phyloP scores from a whole-genome alignment of 2,888 invertebrate species.

The Omphaloscelis lunosa region DNA sequence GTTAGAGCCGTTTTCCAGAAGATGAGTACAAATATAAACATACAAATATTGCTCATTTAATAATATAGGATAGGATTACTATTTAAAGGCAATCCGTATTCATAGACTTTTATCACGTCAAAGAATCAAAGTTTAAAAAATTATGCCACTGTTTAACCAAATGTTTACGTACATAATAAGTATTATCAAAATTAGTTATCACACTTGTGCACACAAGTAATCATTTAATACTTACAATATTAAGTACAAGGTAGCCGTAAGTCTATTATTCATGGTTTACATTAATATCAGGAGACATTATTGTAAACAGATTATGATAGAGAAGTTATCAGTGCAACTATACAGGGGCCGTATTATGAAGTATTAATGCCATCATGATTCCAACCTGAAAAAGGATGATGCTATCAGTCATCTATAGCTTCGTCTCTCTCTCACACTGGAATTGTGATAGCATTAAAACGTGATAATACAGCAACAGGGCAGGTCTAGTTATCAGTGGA shows the following conservation, averaged over 20 bases:
- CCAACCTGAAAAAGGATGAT: too few species aligned
- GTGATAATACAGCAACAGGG: background rate
- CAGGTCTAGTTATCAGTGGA: constrained; percentile 49
- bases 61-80: too few species aligned
- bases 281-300: constrained; percentile 23
- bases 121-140: background rate
- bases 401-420: too few species aligned
- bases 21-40: too few species aligned
- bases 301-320: constrained; percentile 60
- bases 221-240: constrained; percentile 10
- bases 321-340: constrained; percentile 46
- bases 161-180: background rate
- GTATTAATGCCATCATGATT: too few species aligned
- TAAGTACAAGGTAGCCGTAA: constrained; percentile 28
- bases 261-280: constrained; percentile 37
- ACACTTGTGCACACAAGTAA: constrained; percentile 8
- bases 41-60: too few species aligned
- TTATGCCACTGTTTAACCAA: constrained; percentile 21
- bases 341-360: background rate
- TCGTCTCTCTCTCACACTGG: too few species aligned
- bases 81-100: background rate
- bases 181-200: constrained; percentile 30
- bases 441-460: too few species aligned
- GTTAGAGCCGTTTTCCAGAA: too few species aligned
- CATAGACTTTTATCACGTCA: background rate